These are phyloP conservation scores for Pentamera pediparva DNA, from an alignment of 53 echinoderm and acorn worm genomes.

Conservation along the genomic window DNA sequence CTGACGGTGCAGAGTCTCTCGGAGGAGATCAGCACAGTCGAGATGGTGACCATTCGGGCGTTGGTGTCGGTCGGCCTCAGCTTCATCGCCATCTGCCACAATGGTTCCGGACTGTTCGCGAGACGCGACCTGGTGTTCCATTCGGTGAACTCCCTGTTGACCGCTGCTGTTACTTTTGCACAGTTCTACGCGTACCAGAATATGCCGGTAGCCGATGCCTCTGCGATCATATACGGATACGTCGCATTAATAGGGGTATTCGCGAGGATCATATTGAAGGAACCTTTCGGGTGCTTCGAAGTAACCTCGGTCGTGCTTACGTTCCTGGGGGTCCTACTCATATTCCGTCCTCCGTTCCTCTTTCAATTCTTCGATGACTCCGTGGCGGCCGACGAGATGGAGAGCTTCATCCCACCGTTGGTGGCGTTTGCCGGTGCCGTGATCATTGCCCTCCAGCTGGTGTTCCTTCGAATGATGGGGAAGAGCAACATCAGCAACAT, in stretches of 20 bases:
- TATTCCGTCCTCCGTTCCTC: neutral
- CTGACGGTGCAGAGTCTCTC: too few relatives aligned
- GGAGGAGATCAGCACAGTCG: too few relatives aligned
- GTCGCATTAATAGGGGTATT: neutral
- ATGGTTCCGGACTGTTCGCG: too few relatives aligned
- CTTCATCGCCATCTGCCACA: too few relatives aligned
- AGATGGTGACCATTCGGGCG: too few relatives aligned
- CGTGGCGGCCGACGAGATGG: neutral
- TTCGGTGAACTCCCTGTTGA: neutral
- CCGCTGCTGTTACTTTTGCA: neutral
- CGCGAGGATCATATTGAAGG: neutral
- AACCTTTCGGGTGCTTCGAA: neutral
- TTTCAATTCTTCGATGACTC: neutral
- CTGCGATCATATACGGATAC: neutral
- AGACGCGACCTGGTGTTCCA: too few relatives aligned
- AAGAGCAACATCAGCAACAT: neutral
- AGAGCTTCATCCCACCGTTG: neutral
- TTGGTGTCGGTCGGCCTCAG: too few relatives aligned
- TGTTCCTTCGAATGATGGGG: neutral
- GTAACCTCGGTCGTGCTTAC: neutral
- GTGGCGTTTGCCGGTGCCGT: neutral
- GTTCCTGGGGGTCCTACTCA: neutral
- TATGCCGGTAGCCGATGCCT: neutral
- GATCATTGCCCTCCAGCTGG: neutral
- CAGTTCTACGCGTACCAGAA: neutral